Evolutionary conservation across 23 tunicate genomes (phyloP).

Genomic region (Clavelina lepadiformis): DNA sequence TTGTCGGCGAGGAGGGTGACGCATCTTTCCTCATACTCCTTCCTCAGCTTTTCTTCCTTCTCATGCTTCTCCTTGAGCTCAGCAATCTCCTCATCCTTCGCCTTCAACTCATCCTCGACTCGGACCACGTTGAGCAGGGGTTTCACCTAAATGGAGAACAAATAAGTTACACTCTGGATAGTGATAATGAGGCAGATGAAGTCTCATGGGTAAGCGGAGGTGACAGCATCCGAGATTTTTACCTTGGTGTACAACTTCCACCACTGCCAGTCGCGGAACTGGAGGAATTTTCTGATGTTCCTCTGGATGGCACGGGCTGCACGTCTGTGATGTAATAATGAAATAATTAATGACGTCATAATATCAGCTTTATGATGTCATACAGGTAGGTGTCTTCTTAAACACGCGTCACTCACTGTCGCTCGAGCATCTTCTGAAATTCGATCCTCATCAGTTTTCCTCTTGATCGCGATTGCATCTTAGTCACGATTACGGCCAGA

Average conservation of each 20-base stretch:
- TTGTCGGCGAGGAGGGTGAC: conserved; percentile 79
- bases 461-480: conserved; percentile 76
- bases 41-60: conserved; percentile 79
- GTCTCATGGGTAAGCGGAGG: too few relatives aligned
- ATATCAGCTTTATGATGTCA: not conserved
- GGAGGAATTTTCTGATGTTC: conserved; percentile 82
- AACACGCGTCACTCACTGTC: conserved; percentile 57
- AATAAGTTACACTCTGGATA: too few relatives aligned
- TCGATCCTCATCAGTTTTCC: conserved; percentile 98
- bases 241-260: conserved; percentile 96
- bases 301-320: conserved; percentile 86
- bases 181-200: too few relatives aligned
- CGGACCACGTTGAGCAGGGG: conserved; percentile 88
- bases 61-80: conserved; percentile 76
- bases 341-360: not conserved
- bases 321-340: conserved; percentile 39
- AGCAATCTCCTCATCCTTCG: conserved; percentile 85
- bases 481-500: conserved; percentile 78
- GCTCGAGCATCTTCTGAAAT: conserved; percentile 80
- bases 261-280: conserved; percentile 99
- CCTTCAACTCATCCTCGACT: conserved; percentile 89
- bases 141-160: conserved; percentile 51
- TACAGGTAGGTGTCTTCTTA: not conserved
- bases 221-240: too few relatives aligned
- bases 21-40: conserved; percentile 87